These are phyloP conservation scores for Hirtodrosophila histrioides DNA, from an alignment of 2,888 invertebrate genomes.

Conservation along the genomic window DNA sequence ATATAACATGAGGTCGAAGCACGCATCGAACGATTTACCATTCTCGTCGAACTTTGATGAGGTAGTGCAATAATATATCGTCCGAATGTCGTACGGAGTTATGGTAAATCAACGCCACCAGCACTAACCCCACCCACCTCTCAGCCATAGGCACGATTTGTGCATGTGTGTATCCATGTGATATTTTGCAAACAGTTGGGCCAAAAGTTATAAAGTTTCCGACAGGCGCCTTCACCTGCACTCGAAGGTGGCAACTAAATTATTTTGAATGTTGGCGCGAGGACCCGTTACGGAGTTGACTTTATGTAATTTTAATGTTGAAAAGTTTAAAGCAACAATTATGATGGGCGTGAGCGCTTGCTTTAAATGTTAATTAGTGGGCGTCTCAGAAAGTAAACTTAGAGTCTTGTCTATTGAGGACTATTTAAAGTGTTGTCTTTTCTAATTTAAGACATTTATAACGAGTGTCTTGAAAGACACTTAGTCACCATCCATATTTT, in stretches of 20 bases:
- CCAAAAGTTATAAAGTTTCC: constrained; percentile 72
- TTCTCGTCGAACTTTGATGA: constrained; percentile 65
- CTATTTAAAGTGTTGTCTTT: no score
- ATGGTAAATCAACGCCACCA: constrained; percentile 57
- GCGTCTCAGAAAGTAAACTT: no score
- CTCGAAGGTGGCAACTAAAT: constrained; percentile 72
- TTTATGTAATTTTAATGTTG: constrained; percentile 50
- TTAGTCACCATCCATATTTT: constrained; percentile 12
- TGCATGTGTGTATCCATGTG: constrained; percentile 23
- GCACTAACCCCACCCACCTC: not conserved
- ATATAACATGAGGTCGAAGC: constrained; percentile 10
- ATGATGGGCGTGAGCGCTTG: constrained; percentile 25
- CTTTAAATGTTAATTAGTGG: constrained; percentile 38
- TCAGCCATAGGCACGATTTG: not conserved
- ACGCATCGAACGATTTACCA: constrained; percentile 35
- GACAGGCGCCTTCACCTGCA: constrained; percentile 65
- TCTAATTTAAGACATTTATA: no score
- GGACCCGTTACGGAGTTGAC: constrained; percentile 21
- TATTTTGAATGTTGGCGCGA: constrained; percentile 61
- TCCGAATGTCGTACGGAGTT: constrained; percentile 72
- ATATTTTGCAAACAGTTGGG: constrained; percentile 68
- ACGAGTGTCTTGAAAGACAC: no score
- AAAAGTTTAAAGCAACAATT: constrained; percentile 43
- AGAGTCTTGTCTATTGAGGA: no score
- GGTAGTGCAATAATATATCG: constrained; percentile 76